phyloP scores from a whole-genome alignment of 2,797 vertebrate species.

The Melanotaenia pygmaea region DNA sequence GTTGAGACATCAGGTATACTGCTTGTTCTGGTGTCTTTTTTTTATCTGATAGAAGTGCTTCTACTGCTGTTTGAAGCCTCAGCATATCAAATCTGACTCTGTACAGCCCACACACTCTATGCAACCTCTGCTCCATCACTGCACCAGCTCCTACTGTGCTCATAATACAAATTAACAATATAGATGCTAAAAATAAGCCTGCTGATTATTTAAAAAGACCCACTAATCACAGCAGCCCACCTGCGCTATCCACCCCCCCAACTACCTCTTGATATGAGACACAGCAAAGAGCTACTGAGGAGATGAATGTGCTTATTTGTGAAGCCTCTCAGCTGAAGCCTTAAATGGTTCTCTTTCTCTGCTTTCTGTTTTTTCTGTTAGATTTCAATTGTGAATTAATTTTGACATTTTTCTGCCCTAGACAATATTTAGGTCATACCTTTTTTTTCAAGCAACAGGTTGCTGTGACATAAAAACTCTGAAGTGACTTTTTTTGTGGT shows the following conservation, averaged over 20 bases:
- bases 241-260: conserved; percentile 35
- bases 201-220: conserved; percentile 34
- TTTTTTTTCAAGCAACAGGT: conserved; percentile 37
- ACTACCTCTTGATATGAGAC: conserved; percentile 42
- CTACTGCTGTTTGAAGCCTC: conserved; percentile 19
- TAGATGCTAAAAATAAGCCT: conserved; percentile 55
- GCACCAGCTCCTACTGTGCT: conserved; percentile 19
- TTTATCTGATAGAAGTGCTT: conserved; percentile 15
- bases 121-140: conserved; percentile 26
- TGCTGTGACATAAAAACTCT: neutral
- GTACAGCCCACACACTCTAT: conserved; percentile 30
- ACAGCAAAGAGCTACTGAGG: conserved; percentile 45
- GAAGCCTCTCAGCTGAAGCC: conserved; percentile 20
- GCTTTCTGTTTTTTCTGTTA: conserved; percentile 28
- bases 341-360: conserved; percentile 2
- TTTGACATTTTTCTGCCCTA: conserved; percentile 40
- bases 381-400: conserved; percentile 23
- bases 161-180: conserved; percentile 49
- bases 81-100: conserved; percentile 37
- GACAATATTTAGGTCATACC: conserved; percentile 37
- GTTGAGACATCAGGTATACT: neutral
- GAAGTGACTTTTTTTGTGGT: neutral
- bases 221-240: conserved; percentile 45
- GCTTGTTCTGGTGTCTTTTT: conserved; percentile 4
- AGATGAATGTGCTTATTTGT: conserved; percentile 38